Base-by-base conservation (phyloP, 2,797 vertebrate species). In the Bryconaethiops microstoma region DNA sequence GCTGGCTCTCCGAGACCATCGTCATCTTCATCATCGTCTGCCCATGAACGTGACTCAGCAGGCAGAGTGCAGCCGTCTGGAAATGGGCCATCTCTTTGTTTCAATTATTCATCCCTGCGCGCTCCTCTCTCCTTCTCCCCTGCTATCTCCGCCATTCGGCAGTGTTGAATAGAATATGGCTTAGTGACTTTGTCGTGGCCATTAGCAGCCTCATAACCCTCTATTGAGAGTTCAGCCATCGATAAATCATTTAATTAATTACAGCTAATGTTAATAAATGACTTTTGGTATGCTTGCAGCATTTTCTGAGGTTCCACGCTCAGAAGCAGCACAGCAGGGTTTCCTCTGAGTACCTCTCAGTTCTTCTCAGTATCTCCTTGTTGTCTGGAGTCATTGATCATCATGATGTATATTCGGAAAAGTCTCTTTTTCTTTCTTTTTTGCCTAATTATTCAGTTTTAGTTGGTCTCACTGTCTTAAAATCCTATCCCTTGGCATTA, bases 31-130 rank as follows among this genome's bases (percentile, higher is more conserved):
- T 77, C 76, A 40, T 74, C 50, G 8, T 45, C 75, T 40, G 50
- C 42, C 57, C 35, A 35, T 82, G 82, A 86, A 79, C 79, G 71
- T 79, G 84, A 80, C 74, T 78, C 80, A 72, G 82, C 82, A 77
- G 54, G 78, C 73, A 67, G 14, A 78, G 65, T 74, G 72, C 83
- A 82, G 69, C 77, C 78, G 55, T 80, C 79, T 83, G 82, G 80
- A 85, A 84, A 84, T 52, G 19, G 73, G 29, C 65, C 73, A 59
- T 64, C 52, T 55, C 55, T 55, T 42, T 65, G 21, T 68, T 76
- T 83, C 55, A 74, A 72, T 73, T 74, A 73, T 83, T 79, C 71
- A 79, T 82, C 39, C 35, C n/a, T 48, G 19, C 52, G 70, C 10
- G 7, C 73, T 42, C 39, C 42, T 82, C 35, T 19, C 19, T 48